These are phyloP conservation scores for Phyllotreta cruciferae DNA, from an alignment of 2,888 invertebrate species.

Conservation along the genomic window DNA sequence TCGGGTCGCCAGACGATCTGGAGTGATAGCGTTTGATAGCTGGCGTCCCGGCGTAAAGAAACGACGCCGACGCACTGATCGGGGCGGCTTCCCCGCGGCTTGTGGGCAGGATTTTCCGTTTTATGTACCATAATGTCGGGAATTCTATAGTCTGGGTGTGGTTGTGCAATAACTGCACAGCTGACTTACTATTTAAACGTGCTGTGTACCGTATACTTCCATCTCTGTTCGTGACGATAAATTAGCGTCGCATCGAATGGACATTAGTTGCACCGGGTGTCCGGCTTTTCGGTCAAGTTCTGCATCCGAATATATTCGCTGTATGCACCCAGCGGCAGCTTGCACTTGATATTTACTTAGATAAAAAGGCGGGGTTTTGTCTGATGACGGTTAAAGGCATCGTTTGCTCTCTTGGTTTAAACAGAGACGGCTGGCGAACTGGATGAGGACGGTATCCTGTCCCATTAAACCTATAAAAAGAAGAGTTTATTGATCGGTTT, in stretches of 20 bases:
- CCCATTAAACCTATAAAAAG: slow-evolving; percentile 53
- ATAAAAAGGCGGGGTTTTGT: slow-evolving; percentile 57
- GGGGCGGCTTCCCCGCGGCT: slow-evolving; percentile 58
- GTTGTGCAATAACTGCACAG: slow-evolving; percentile 63
- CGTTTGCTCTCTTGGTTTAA: slow-evolving; percentile 40
- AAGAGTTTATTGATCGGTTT: slow-evolving; percentile 51
- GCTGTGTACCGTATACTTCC: slow-evolving; percentile 49
- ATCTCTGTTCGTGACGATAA: slow-evolving; percentile 44
- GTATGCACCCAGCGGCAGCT: slow-evolving; percentile 54
- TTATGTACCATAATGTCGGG: slow-evolving; percentile 66
- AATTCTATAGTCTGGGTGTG: slow-evolving; percentile 64
- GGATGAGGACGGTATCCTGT: slow-evolving; percentile 42
- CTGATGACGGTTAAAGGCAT: slow-evolving; percentile 50
- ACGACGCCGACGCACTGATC: slow-evolving; percentile 61
- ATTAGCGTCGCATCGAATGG: slow-evolving; percentile 40
- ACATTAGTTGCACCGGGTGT: slow-evolving; percentile 37
- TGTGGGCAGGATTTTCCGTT: slow-evolving; percentile 61
- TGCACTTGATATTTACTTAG: slow-evolving; percentile 53
- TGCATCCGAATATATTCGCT: slow-evolving; percentile 49
- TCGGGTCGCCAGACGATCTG: slow-evolving; percentile 47
- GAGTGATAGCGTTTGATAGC: slow-evolving; percentile 52
- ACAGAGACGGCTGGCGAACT: slow-evolving; percentile 39
- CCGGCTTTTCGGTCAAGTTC: slow-evolving; percentile 49
- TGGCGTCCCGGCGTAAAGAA: slow-evolving; percentile 54
- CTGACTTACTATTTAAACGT: slow-evolving; percentile 49